These are phyloP conservation scores for Samia ricini DNA, from an alignment of 1,140 invertebrate genomes.

Conservation along the genomic window DNA sequence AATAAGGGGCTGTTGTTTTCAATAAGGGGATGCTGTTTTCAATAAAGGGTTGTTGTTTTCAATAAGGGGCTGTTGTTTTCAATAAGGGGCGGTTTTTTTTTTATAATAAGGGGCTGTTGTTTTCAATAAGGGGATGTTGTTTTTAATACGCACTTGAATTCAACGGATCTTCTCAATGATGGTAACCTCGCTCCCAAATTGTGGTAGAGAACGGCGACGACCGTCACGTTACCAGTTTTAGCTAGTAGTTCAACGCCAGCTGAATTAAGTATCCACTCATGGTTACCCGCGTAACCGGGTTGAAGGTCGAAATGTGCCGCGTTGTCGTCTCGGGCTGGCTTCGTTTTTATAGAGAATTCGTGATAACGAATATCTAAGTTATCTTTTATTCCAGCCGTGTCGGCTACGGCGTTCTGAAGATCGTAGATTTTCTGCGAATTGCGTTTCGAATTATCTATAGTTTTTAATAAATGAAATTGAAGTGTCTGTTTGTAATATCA, in stretches of 20 bases:
- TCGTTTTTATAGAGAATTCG: constrained; percentile 51
- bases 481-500: no score
- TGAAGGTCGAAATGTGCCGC: constrained; percentile 55
- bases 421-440: constrained; percentile 68
- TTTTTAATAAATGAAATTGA: no score
- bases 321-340: constrained; percentile 44
- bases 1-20: no score
- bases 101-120: no score
- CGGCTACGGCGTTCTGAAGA: constrained; percentile 56
- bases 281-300: constrained; percentile 19
- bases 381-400: constrained; percentile 53
- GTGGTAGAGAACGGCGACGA: constrained; percentile 54
- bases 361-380: constrained; percentile 44
- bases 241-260: constrained; percentile 52
- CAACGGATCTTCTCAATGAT: constrained; percentile 55
- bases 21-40: no score
- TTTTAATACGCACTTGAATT: constrained; percentile 53
- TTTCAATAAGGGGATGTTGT: neutral
- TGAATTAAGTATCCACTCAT: constrained; percentile 58
- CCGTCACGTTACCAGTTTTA: constrained; percentile 46
- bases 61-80: no score
- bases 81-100: no score
- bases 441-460: neutral
- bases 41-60: no score
- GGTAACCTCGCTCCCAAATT: constrained; percentile 57